Evolutionary conservation across 2,113 vertebrate genomes (phyloP).

Genomic region (Clinocottus analis): DNA sequence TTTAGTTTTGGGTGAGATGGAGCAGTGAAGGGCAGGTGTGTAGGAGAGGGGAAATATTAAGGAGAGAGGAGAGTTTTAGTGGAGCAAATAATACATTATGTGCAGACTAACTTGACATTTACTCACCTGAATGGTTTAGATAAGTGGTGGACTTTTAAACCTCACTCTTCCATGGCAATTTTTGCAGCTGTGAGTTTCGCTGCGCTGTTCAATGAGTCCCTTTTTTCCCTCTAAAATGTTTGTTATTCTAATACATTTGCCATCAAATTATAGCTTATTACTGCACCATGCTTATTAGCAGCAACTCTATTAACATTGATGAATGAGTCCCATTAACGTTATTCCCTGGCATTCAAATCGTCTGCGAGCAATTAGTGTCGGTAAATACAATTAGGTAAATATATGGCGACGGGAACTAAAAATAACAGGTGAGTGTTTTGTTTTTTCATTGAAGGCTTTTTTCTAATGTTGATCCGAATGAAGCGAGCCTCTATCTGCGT

Average conservation of each 20-base stretch:
- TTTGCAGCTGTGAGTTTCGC: constrained; percentile 24
- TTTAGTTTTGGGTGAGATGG: neutral
- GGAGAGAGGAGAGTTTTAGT: neutral
- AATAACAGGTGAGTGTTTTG: constrained; percentile 1
- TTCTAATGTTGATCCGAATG: no score
- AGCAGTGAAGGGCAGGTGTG: neutral
- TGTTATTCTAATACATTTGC: constrained; percentile 60
- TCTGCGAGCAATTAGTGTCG: constrained; percentile 44
- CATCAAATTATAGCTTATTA: constrained; percentile 60
- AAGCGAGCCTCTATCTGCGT: no score
- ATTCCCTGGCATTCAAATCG: constrained; percentile 50
- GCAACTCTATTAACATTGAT: constrained; percentile 46
- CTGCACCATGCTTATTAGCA: constrained; percentile 21
- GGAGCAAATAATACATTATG: neutral
- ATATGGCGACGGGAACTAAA: constrained; percentile 7
- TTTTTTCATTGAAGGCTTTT: no score
- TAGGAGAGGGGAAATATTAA: neutral
- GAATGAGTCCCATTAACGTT: constrained; percentile 61
- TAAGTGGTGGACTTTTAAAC: neutral
- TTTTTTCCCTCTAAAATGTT: constrained; percentile 43
- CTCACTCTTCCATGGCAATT: neutral
- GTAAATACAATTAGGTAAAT: constrained; percentile 59
- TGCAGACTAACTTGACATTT: neutral
- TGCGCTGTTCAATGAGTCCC: constrained; percentile 14
- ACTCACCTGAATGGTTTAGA: neutral